A percentile compares a stretch with the other conserved stretches of the same genome.
Conservation (phyloP, 1,140 invertebrate genomes). For the Antheraea pernyi region DNA sequence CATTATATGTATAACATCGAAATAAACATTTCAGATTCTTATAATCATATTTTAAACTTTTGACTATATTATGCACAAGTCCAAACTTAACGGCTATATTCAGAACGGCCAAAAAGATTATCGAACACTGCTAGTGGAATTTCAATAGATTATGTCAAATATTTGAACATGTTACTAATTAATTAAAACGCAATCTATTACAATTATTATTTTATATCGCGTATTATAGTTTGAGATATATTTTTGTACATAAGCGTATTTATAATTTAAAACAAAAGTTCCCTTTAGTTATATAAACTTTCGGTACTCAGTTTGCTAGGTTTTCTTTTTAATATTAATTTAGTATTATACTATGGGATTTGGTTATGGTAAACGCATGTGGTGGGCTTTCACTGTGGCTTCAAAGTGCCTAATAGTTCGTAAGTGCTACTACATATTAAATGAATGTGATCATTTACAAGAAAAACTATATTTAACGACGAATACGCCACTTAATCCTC, state of each 20-base stretch:
- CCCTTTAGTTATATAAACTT: background rate
- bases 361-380: constrained; percentile 70
- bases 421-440: constrained; percentile 58
- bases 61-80: too few relatives aligned
- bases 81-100: too few relatives aligned
- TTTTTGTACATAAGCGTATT: background rate
- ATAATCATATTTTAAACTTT: too few relatives aligned
- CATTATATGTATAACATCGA: too few relatives aligned
- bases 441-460: constrained; percentile 71
- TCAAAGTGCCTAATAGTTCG: constrained; percentile 53
- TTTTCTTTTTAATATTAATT: constrained; percentile 31
- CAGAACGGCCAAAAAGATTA: too few relatives aligned
- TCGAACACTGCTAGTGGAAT: too few relatives aligned
- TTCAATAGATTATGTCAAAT: too few relatives aligned
- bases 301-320: background rate
- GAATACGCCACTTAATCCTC: constrained; percentile 42
- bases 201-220: background rate
- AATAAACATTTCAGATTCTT: too few relatives aligned
- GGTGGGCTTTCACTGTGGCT: constrained; percentile 69
- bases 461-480: constrained; percentile 54
- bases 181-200: too few relatives aligned
- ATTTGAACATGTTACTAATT: too few relatives aligned
- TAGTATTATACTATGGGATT: constrained; percentile 43
- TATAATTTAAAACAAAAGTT: constrained; percentile 3
- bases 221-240: background rate